Percentiles rank a stretch among this genome's conserved stretches.
phyloP scores from a whole-genome alignment of 2,113 vertebrate species.

The Pachyramphus minor region DNA sequence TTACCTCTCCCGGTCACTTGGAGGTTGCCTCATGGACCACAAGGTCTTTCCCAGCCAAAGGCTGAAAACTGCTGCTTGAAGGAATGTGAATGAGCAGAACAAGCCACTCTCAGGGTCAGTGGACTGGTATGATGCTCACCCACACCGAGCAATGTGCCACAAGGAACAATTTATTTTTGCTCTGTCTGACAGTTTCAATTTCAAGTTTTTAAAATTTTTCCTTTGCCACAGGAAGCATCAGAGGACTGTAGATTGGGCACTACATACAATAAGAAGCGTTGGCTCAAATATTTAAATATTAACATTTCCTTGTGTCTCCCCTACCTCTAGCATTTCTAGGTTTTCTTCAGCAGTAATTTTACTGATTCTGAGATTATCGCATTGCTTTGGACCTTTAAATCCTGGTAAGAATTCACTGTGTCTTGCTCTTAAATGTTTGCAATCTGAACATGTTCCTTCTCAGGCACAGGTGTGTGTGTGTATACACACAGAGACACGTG shows the following conservation, averaged over 20 bases:
- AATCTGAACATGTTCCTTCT: fast-evolving
- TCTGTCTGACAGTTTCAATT: background rate
- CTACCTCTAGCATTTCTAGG: background rate
- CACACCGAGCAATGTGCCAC: background rate
- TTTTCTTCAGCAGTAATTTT: background rate
- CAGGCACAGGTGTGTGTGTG: too few relatives aligned
- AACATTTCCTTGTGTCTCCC: background rate
- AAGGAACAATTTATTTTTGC: background rate
- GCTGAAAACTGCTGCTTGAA: background rate
- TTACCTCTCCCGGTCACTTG: background rate
- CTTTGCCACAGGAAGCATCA: background rate
- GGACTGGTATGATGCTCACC: background rate
- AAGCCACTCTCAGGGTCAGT: background rate
- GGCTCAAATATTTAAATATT: background rate
- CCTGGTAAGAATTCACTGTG: background rate
- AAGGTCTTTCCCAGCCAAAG: background rate
- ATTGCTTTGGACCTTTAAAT: background rate
- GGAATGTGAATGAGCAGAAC: background rate
- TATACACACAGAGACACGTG: background rate
- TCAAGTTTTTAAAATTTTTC: background rate
- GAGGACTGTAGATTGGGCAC: background rate
- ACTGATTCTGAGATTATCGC: background rate
- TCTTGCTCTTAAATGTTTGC: background rate
- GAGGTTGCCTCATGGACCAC: background rate
- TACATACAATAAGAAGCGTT: background rate